Evolutionary conservation across 2,113 vertebrate species (phyloP), one percentile per base, ranked within the genome.

Genomic region (Pseudopodoces humilis): DNA sequence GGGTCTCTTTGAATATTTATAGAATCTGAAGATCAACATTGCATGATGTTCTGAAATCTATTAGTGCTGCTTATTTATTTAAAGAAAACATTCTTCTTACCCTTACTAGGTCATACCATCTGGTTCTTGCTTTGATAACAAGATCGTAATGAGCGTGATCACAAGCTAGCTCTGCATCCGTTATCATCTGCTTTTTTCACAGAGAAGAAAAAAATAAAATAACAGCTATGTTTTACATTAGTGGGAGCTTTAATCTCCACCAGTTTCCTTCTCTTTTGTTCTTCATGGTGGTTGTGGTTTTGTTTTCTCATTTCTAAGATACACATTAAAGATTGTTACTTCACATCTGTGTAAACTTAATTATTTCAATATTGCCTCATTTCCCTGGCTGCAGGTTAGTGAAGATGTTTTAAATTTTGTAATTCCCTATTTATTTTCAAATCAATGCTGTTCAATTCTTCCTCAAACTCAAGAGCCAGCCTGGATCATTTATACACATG

Each of bases 61-160:
- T 94, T 96, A 95, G 60, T 86, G 80, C 70, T 76, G 69, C 79
- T 83, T 94, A 90, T 94, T 94, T 94, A 95, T 94, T 95, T 90
- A 88, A 94, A 94, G 93, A 92, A 69, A 95, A 72, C 49, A 33
- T 50, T 28, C 67, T 88, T 90, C 97, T 97, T 97, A 98, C 98
- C 98, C 98, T 98, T 15, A 97, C 98, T 91, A 98, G 97, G 93
- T 98, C 98, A 67, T 97, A 80, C 98, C 98, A 98, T 97, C 98
- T 98, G 97, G 77, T 96, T 91, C 94, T 97, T 35, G 98, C 98
- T 96, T 98, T 98, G 92, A 89, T 97, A 83, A 95, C 91, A 62
- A 99, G 98, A 76, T 98, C 98, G 92, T 97, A 96, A 97, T 98
- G 98, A 87, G 98, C 96, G 78, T 98, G 98, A 62, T 99, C 98